Evolutionary conservation across 2,797 vertebrate species (phyloP), one percentile per base, ranked within the genome.

Genomic region (Crotalus adamanteus): DNA sequence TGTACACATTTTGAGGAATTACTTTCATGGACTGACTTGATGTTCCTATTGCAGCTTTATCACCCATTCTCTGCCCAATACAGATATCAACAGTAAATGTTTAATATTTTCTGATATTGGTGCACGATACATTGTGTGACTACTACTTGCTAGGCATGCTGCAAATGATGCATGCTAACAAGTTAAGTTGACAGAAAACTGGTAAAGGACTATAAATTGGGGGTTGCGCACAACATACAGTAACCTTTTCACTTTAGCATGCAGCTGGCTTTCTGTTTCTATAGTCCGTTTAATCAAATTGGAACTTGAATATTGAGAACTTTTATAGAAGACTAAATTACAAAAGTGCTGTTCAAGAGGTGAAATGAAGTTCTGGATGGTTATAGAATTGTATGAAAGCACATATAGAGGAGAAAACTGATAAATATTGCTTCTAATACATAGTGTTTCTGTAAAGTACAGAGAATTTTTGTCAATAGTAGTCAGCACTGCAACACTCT

Each of bases 401-500:
- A 93, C 93, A 91, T 95, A 94, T 94, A 95, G 95, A 95, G 90
- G 88, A 86, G 91, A 94, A 90, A 96, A 93, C 73, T 47, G 73
- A 65, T 93, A 51, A 42, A 89, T 93, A 94, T 94, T 96, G 93
- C 92, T 96, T 93, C 91, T 95, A 95, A 95, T 95, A 95, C 94
- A 95, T 94, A 94, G 91, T 94, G 86, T 90, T 95, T 93, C 95
- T 95, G 87, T 87, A 93, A 92, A 94, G 61, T 57, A 95, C 93
- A 96, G 90, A 92, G 92, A 90, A 85, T 73, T 94, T 95, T 96
- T 96, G 92, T 96, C 93, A 96, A 94, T 91, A 94, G 73, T 69
- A 92, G 73, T 95, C 65, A 55, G 0, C 93, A 61, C 86, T 93
- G 73, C 65, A 63, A 42, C 53, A 59, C 37, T 93, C 65, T 91